Evolutionary conservation across 1,140 invertebrate species (phyloP), one percentile per base, ranked within the genome.

Genomic region (Pseudomyrmex sp.): DNA sequence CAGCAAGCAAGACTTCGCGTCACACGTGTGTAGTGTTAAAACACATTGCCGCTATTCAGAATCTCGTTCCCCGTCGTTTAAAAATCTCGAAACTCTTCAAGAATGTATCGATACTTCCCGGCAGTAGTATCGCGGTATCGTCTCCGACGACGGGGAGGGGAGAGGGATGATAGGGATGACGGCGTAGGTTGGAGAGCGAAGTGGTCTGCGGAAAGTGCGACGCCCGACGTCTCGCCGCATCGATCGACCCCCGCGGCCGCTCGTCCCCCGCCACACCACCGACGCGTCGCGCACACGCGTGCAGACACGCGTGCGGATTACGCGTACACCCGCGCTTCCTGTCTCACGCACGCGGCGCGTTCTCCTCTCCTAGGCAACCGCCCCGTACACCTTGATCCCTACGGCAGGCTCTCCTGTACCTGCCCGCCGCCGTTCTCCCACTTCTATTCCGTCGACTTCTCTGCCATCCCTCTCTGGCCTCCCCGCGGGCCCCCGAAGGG

Each of bases 211-310:
- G 91, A 91, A 92, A 93, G 92, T 92, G 92, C 93, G 94, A 93
- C 91, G 93, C 92, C 91, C 93, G 91, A 90, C 93, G 93, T 94
- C 93, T 93, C 93, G 94, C 93, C 94, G 91, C 92, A 94, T 94
- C 94, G 93, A 94, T 93, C 93, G 88, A 76, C 90, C 80, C 87
- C 86, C 85, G 79, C 90, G 52, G 46, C 52, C 50, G 35, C 63
- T 56, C 76, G 82, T 66, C 58, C 89, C 70, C 75, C 52, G 63
- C 70, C 84, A 59, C 90, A 73, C 59, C 73, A 69, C 54, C 80
- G 48, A 70, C 68, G 68, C 68, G 68, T 70, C 68, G 68, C 68
- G 59, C 62, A 83, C 82, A 77, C 75, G 54, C 70, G 59, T 74
- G 66, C 80, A 79, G 15, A 52, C 58, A 26, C 56, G 20, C 72